phyloP scores from a whole-genome alignment of 2,888 invertebrate species.

The Punctoribates punctum region DNA sequence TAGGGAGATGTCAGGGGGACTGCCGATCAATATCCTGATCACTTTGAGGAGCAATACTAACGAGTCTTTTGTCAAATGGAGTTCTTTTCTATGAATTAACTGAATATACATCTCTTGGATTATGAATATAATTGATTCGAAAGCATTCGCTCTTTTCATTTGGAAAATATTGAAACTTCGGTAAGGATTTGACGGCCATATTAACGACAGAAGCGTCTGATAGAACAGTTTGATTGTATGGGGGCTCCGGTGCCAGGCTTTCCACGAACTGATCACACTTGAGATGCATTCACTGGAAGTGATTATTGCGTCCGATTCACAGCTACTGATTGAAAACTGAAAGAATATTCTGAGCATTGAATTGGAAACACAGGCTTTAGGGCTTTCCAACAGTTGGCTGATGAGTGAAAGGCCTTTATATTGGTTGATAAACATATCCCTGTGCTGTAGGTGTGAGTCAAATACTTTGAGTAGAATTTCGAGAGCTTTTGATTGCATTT shows the following conservation, averaged over 20 bases:
- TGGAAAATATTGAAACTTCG: constrained; percentile 39
- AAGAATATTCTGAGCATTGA: constrained; percentile 31
- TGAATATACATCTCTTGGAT: constrained; percentile 40
- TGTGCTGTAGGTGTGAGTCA: constrained; percentile 38
- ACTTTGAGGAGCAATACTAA: constrained; percentile 17
- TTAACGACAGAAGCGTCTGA: constrained; percentile 19
- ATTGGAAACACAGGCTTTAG: neutral
- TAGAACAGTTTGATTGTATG: constrained; percentile 36
- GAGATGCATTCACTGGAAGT: constrained; percentile 20
- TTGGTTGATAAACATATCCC: constrained; percentile 32
- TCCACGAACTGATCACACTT: constrained; percentile 38
- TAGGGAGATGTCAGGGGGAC: constrained; percentile 40
- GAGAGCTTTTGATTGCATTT: constrained; percentile 41
- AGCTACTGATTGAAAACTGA: constrained; percentile 35
- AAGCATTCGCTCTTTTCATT: constrained; percentile 37
- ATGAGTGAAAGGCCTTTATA: constrained; percentile 30
- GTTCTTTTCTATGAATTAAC: neutral
- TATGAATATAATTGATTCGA: constrained; percentile 35
- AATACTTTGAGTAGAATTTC: constrained; percentile 44
- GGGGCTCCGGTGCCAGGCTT: constrained; percentile 36
- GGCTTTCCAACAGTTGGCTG: neutral
- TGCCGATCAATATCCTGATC: constrained; percentile 31
- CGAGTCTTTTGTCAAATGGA: constrained; percentile 33
- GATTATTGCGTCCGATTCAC: constrained; percentile 24
- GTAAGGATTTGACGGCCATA: constrained; percentile 25